Evolutionary conservation across 2,888 invertebrate genomes (phyloP).

Genomic region (Syrista parreyssii): DNA sequence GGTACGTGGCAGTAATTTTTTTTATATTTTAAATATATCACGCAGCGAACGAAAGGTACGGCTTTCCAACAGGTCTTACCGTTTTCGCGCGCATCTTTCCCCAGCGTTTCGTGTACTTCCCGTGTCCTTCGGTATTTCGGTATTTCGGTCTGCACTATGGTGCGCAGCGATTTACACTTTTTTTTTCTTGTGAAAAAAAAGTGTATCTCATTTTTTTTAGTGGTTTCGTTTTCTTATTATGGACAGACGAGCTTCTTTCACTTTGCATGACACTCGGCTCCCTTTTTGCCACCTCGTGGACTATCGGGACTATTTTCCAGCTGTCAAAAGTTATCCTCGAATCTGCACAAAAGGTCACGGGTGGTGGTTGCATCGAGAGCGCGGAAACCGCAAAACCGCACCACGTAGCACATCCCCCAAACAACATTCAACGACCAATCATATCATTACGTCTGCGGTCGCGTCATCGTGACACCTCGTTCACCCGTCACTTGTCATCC

Average conservation of each 20-base stretch:
- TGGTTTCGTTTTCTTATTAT: not conserved
- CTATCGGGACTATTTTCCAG: not conserved
- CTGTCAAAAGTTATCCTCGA: not conserved
- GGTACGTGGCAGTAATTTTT: not conserved
- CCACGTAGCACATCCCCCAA: slow-evolving; percentile 51
- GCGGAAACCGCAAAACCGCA: slow-evolving; percentile 65
- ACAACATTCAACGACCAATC: slow-evolving; percentile 61
- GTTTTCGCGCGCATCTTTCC: not conserved
- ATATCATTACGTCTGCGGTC: slow-evolving; percentile 65
- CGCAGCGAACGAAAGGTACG: not conserved
- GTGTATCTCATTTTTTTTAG: not conserved
- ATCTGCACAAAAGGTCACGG: not conserved
- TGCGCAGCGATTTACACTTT: not conserved
- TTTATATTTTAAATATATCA: not conserved
- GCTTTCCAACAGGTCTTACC: not conserved
- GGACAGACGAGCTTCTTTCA: not conserved
- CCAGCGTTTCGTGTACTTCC: not conserved
- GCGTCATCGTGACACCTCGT: slow-evolving; percentile 62
- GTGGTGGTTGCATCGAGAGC: slow-evolving; percentile 1
- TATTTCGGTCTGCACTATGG: not conserved
- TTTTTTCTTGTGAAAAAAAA: not conserved
- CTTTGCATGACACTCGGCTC: not conserved
- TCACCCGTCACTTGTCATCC: slow-evolving; percentile 61
- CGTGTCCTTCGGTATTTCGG: not conserved
- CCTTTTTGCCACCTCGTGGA: not conserved